A percentile compares a stretch with the other conserved stretches of the same genome.
phyloP scores from a whole-genome alignment of 1,140 invertebrate species.

The Drosophila mauritiana region DNA sequence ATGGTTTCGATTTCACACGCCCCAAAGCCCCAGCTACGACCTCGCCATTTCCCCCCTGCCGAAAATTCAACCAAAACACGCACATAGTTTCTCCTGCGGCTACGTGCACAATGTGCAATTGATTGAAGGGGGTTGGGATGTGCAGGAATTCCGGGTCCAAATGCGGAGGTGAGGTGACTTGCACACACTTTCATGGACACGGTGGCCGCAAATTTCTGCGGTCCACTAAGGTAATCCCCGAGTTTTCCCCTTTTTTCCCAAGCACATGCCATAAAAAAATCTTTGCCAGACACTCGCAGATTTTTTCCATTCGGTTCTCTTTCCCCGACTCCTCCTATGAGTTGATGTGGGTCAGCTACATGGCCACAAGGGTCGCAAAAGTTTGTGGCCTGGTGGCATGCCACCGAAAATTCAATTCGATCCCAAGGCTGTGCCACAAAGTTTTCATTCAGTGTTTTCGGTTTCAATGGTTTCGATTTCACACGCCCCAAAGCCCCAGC shows the following conservation, averaged over 20 bases:
- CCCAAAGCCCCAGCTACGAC: slow-evolving; percentile 27
- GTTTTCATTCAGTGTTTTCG: slow-evolving; percentile 75
- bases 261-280: slow-evolving; percentile 65
- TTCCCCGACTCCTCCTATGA: not conserved
- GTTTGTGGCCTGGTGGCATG: slow-evolving; percentile 39
- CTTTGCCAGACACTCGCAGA: slow-evolving; percentile 41
- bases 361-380: slow-evolving; percentile 57
- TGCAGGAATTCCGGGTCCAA: slow-evolving; percentile 11
- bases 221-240: slow-evolving; percentile 4
- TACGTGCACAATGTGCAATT: slow-evolving; percentile 64
- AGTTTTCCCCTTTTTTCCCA: not conserved
- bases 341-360: slow-evolving; percentile 74
- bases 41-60: slow-evolving; percentile 2
- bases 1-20: slow-evolving; percentile 78
- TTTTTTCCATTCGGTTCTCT: not conserved
- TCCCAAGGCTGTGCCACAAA: slow-evolving; percentile 66
- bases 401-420: slow-evolving; percentile 69
- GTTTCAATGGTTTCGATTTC: slow-evolving; percentile 79
- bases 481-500: slow-evolving; percentile 56
- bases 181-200: slow-evolving; percentile 39
- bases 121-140: slow-evolving; percentile 32
- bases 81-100: slow-evolving; percentile 35
- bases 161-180: slow-evolving; percentile 22
- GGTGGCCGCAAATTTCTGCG: slow-evolving; percentile 15
- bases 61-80: slow-evolving; percentile 48